phyloP scores from a whole-genome alignment of 2,113 vertebrate genomes.

The Odobenus rosmarus region DNA sequence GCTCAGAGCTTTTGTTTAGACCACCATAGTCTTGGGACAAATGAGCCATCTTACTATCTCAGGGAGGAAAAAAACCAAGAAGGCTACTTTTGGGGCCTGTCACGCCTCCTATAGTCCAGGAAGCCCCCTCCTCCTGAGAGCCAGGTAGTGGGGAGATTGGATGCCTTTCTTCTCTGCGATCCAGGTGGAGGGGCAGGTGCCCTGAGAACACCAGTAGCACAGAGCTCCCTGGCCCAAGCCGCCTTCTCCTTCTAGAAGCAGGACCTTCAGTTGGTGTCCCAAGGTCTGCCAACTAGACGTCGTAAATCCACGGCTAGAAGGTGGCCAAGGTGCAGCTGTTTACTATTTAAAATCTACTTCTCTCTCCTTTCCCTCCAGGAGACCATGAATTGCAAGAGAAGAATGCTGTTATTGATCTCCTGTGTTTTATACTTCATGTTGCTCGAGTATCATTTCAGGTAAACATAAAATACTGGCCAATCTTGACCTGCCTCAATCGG shows the following conservation, averaged over 20 bases:
- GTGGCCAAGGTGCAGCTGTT: too few species aligned
- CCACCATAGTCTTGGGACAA: rapidly evolving
- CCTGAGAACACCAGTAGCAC: too few species aligned
- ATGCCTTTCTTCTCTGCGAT: neutral
- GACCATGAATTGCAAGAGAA: neutral
- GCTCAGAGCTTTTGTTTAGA: neutral
- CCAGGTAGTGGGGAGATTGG: rapidly evolving
- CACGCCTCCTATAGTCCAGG: rapidly evolving
- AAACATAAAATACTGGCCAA: rapidly evolving
- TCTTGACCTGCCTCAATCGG: rapidly evolving
- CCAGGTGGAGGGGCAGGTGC: too few species aligned
- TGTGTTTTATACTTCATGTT: neutral
- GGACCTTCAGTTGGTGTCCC: rapidly evolving
- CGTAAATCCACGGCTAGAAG: rapidly evolving
- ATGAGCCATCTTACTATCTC: too few species aligned
- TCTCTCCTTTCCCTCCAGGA: neutral
- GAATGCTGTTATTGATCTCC: neutral
- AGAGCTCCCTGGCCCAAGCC: neutral
- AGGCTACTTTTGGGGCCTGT: neutral
- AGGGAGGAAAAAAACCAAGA: neutral
- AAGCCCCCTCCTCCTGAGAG: neutral
- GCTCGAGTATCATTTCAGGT: neutral
- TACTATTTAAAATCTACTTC: too few species aligned
- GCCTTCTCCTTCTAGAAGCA: neutral
- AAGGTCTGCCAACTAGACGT: too few species aligned